Conservation (phyloP, 1,140 invertebrate species). For the Bombus vancouverensis region DNA sequence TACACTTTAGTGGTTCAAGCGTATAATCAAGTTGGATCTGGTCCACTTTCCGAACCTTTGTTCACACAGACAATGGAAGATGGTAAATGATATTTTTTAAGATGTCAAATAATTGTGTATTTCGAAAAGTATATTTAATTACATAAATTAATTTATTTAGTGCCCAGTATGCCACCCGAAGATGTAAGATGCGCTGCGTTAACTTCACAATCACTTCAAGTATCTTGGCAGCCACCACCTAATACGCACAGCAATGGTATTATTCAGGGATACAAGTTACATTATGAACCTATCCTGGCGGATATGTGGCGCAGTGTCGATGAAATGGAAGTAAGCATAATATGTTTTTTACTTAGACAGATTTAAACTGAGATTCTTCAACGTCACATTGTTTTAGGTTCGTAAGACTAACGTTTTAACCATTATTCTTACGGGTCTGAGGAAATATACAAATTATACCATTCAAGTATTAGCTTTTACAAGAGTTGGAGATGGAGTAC, state of each 20-base stretch:
- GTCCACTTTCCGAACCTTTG: constrained; percentile 89
- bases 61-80: constrained; percentile 91
- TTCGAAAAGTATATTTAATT: neutral
- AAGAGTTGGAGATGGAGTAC: constrained; percentile 90
- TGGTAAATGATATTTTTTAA: constrained; percentile 82
- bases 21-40: constrained; percentile 92
- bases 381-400: constrained; percentile 61
- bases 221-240: constrained; percentile 93
- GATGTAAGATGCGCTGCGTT: constrained; percentile 88
- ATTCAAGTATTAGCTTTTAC: constrained; percentile 92
- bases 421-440: constrained; percentile 86
- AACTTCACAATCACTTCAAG: constrained; percentile 89
- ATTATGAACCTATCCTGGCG: constrained; percentile 86
- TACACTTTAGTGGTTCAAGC: constrained; percentile 93
- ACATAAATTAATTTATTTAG: constrained; percentile 75
- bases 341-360: neutral
- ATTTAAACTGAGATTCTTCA: neutral
- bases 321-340: constrained; percentile 84
- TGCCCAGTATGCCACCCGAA: constrained; percentile 88
- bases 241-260: constrained; percentile 90
- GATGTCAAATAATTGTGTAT: neutral
- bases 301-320: constrained; percentile 84
- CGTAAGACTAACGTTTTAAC: constrained; percentile 87
- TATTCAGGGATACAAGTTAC: constrained; percentile 92
- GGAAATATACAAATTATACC: constrained; percentile 93